Base-by-base conservation (phyloP, 1,140 invertebrate species). In the Leguminivora glycinivorella region DNA sequence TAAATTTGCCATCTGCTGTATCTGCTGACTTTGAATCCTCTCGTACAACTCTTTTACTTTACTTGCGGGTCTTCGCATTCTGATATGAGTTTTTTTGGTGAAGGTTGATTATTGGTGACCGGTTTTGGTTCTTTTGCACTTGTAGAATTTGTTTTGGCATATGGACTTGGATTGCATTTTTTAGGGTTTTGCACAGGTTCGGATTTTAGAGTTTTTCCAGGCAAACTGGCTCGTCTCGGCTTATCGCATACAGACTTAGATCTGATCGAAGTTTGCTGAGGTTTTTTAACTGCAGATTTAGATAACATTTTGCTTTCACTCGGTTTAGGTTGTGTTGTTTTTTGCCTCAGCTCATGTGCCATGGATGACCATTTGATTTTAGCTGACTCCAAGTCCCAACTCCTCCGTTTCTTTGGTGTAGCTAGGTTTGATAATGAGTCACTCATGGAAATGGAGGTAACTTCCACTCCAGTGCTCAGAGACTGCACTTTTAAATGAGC, bases 21-120 rank as follows among this genome's bases (percentile, higher is more conserved):
- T 89, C 72, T 94, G 94, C 70, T 93, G 91, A 56, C 93, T 93
- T 77, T 94, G 93, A 73, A 94, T 92, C 76, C 94, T 93, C 68
- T 92, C 88, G 52, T 91, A 91, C 1, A 91, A 76, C 70, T 91
- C 86, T 47, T 84, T 72, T 1, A 91, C 87, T 10, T 79, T 73
- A 7, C 81, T 73, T 1, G 85, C 88, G 89, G 89, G 63, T 90
- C 88, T 19, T 89, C 85, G 4, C 77, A 77, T 70, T 85, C 85
- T 0, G 79, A 83, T 34, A 80, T 75, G 5, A 68, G 63, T 70
- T 74, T 69, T 0, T 69, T 24, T 70, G 25, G 58, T 63, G 24
- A 17, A 1, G 47, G 47, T 22, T 52, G 17, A 9, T 10, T 52
- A 17, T n/a, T 43, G n/a, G 73, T 78, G 12, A 67, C 72, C 75